These are phyloP conservation scores for Geodia barretti DNA, from an alignment of 37 sponge, comb jelly and placozoan species.

Conservation along the genomic window DNA sequence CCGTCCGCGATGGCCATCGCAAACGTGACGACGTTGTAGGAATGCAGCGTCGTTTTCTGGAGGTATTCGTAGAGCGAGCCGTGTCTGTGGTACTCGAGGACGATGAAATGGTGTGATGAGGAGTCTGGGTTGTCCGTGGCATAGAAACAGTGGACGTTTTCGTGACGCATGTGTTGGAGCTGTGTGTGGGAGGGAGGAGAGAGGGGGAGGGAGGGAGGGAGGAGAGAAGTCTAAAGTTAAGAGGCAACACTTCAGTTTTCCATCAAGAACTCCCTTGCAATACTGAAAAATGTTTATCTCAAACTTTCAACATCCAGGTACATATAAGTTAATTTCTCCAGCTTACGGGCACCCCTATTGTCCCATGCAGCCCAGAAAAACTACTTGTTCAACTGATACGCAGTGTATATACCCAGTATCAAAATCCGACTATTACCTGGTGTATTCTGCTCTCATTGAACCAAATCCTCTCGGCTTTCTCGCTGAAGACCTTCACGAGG, in stretches of 20 bases:
- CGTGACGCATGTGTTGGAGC: slow-evolving; percentile 68
- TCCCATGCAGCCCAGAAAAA: too few species aligned
- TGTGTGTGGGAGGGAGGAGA: slow-evolving; percentile 5
- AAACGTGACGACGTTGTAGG: slow-evolving; percentile 9
- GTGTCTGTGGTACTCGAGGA: slow-evolving; percentile 52
- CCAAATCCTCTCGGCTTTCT: slow-evolving; percentile 74
- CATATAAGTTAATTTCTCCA: background rate
- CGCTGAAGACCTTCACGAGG: slow-evolving; percentile 77
- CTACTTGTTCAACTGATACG: too few species aligned
- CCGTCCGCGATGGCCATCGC: slow-evolving; percentile 52
- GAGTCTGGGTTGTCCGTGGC: slow-evolving; percentile 62
- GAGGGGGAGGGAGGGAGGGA: background rate
- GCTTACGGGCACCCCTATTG: too few species aligned
- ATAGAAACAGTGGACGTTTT: slow-evolving; percentile 72
- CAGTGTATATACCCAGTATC: too few species aligned
- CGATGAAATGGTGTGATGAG: slow-evolving; percentile 54
- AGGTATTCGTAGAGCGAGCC: slow-evolving; percentile 64
- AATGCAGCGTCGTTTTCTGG: slow-evolving; percentile 6
- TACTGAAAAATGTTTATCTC: background rate
- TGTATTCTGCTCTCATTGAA: slow-evolving; percentile 65
- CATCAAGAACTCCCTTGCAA: background rate
- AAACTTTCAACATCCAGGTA: background rate
- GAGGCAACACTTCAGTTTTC: background rate
- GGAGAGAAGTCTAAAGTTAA: background rate
- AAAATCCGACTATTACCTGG: slow-evolving; percentile 44